Evolutionary conservation across 2,797 vertebrate genomes (phyloP), one percentile per base, ranked within the genome.

Genomic region (Diglossa cyanea): DNA sequence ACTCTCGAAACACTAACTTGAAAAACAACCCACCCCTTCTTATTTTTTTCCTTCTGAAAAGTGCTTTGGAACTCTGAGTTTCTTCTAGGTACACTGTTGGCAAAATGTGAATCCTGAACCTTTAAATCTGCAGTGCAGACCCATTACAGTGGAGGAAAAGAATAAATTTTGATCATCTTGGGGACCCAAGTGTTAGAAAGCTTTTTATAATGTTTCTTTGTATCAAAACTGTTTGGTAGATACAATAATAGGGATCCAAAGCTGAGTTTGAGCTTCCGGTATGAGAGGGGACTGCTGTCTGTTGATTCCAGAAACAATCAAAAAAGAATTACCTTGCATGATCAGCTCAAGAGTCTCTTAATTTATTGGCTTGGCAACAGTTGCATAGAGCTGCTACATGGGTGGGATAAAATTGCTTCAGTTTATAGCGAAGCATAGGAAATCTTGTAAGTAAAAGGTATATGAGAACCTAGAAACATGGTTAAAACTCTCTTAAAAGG

Each of bases 321-420:
- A 58, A 68, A 85, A 77, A 68, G 7, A 66, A 76, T 58, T 68
- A 40, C 30, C 31, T 82, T 76, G 16, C 35, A 9, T 79, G 60
- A 83, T 79, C 40, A 65, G 28, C 63, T 37, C 57, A 17, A 35
- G 67, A 86, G 35, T n/a, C 21, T 63, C 7, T 50, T 86, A 42
- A 80, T 93, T 88, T 92, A 75, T 68, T 87, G 83, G 8, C 58
- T 80, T 94, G 72, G 50, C 30, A 89, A 35, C 39, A 47, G 61
- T 77, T 85, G 9, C 9, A 48, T 17, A 60, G 63, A 76, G 51
- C 25, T 84, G 63, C 63, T 71, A 20, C 31, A 50, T 11, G 55
- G 33, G 19, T 77, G 31, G 28, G 54, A 61, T 77, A 62, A 83
- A 92, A 81, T 45, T 68, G 47, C 68, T 72, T 61, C 58, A 37